Evolutionary conservation across 2,113 vertebrate species (phyloP), one percentile per base, ranked within the genome.

Genomic region (Chionis minor): DNA sequence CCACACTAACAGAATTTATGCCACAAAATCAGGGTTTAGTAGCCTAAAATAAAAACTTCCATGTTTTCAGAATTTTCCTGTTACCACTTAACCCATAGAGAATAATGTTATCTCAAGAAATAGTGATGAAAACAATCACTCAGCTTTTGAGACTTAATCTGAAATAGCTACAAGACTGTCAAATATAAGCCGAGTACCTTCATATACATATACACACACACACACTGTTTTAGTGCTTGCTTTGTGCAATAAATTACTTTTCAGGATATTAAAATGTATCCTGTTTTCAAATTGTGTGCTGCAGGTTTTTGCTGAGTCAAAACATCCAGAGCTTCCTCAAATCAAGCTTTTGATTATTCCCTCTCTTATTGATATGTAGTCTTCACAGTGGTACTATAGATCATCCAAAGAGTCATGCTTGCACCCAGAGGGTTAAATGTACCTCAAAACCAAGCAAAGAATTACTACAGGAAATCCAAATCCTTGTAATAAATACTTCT

Each of bases 231-330:
- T 89, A 85, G 32, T 44, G 24, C 17, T 86, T 7, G 0, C 16
- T 88, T 74, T 88, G n/a, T 63, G 2, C 70, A 83, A 79, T 40
- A 62, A 77, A 88, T 94, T 82, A 19, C 26, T 90, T 90, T 62
- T 90, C 84, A 94, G 51, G 62, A 59, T 91, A 88, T 82, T 95
- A 93, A 91, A 95, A 88, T 70, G 32, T 35, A 66, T 78, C 15
- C 23, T 90, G 5, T 73, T 80, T 85, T 91, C 45, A 87, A 94
- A 90, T 38, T 80, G 27, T 52, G 38, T n/a, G 40, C 67, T 78
- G n/a, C 66, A 91, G 63, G 38, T 49, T 94, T 82, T 86, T 85
- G 47, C 51, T 75, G 81, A 95, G 59, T 88, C 78, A 81, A 91
- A 95, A 62, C 16, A 74, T 77, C 16, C 38, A 75, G 49, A 54